These are phyloP conservation scores for Aporophyla lueneburgensis DNA, from an alignment of 2,888 invertebrate genomes.

Conservation along the genomic window DNA sequence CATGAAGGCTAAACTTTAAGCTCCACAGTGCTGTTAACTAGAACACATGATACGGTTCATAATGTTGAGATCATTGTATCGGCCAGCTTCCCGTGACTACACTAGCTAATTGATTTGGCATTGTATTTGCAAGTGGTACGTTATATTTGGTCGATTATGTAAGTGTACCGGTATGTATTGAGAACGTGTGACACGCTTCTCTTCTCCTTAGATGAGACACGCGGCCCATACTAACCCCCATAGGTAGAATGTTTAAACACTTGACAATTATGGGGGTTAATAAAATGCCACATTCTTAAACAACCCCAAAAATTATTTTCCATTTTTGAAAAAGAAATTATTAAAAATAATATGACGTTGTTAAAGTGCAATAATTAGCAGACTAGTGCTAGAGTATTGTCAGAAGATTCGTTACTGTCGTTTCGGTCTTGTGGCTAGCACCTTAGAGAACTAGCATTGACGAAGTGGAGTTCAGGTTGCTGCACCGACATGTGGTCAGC, in stretches of 20 bases:
- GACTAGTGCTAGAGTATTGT: not conserved
- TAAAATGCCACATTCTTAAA: not conserved
- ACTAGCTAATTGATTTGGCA: conserved; percentile 29
- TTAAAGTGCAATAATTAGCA: conserved; percentile 12
- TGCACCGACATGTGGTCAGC: not conserved
- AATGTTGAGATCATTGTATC: conserved; percentile 15
- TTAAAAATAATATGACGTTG: no score
- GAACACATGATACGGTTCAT: not conserved
- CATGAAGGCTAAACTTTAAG: not conserved
- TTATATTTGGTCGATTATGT: not conserved
- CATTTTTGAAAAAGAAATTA: not conserved
- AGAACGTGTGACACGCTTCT: not conserved
- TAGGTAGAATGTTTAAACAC: not conserved
- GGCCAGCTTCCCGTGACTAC: conserved; percentile 2
- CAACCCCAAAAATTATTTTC: not conserved
- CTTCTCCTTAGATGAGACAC: not conserved
- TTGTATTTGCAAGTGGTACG: conserved; percentile 8
- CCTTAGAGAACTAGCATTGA: no score
- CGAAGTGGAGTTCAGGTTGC: not conserved
- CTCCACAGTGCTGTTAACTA: not conserved
- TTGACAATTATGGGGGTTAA: not conserved
- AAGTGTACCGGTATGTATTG: not conserved
- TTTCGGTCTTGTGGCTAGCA: conserved; percentile 6
- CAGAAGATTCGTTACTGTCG: not conserved
- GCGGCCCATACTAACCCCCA: not conserved